Evolutionary conservation across 1,140 invertebrate genomes (phyloP), one percentile per base, ranked within the genome.

Genomic region (Diachasmimorpha longicaudata): DNA sequence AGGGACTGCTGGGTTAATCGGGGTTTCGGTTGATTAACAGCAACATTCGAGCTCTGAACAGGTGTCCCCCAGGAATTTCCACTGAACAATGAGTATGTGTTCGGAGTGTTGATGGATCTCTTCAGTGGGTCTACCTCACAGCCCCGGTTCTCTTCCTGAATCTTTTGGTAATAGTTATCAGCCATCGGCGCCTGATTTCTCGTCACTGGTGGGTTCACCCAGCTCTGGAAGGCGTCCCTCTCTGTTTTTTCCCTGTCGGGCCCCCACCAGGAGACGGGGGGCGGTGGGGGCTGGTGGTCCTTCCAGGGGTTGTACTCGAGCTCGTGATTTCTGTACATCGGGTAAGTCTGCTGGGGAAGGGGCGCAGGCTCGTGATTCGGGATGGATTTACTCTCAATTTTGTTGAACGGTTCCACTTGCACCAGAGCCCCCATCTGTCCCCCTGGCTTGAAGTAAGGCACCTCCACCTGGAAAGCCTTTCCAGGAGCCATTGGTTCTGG

Each of bases 71-170:
- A 91, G 23, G 84, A 83, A 58, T 90, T 89, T n/a, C 91, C 91
- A 85, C 92, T 93, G 83, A 93, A 93, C 78, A 94, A 82, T 0
- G 93, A 93, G 84, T 94, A 94, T 9, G 92, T 92, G 72, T 90
- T 93, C 76, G 88, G 87, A 46, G 81, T 87, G 23, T 68, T 80
- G 48, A 81, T 81, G n/a, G 75, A 75, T 11, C 80, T 76, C 52
- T 86, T 84, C n/a, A 79, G 79, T 82, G 85, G 69, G 14, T 63
- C 42, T 23, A 13, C 9, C 14, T 42, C 19, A 42, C 70, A 16
- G 19, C 70, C 21, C 23, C n/a, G 16, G 21, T 39, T 73, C 58
- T 63, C 19, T 19, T 42, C 42, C 31, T 81, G 78, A 73, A 76
- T 82, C 9, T 81, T 74, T 19, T 81, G 81, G 67, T 86, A 85